Evolutionary conservation across 2,888 invertebrate species (phyloP).

Genomic region (Tribolium freemani): DNA sequence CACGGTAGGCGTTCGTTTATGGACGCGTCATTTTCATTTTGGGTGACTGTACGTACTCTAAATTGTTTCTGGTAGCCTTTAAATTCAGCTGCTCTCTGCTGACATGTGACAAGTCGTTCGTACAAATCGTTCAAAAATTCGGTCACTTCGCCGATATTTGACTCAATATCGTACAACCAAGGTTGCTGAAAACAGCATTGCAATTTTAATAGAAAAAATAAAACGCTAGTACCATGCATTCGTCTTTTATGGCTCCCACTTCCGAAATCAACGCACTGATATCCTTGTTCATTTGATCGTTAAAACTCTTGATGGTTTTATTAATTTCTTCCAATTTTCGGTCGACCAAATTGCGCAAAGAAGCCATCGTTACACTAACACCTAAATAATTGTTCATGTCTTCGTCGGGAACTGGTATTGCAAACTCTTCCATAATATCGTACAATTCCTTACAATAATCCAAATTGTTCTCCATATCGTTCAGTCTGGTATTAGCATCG

Average conservation of each 20-base stretch:
- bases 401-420: conserved; percentile 80
- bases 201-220: not conserved
- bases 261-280: conserved; percentile 80
- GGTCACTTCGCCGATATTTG: conserved; percentile 78
- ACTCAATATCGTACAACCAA: conserved; percentile 80
- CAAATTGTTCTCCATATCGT: conserved; percentile 78
- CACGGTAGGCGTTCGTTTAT: no score
- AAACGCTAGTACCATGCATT: conserved; percentile 73
- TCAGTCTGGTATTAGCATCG: conserved; percentile 76
- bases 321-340: conserved; percentile 78
- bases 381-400: conserved; percentile 77
- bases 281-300: conserved; percentile 82
- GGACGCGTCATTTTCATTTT: no score
- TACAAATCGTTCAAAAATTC: conserved; percentile 76
- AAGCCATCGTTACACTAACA: conserved; percentile 75
- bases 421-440: conserved; percentile 86
- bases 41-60: no score
- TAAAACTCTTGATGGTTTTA: conserved; percentile 79
- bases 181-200: conserved; percentile 73
- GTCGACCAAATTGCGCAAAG: conserved; percentile 79
- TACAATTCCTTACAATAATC: conserved; percentile 88
- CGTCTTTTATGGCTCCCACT: conserved; percentile 80
- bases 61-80: conserved; percentile 88
- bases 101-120: conserved; percentile 75
- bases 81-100: conserved; percentile 80